These are phyloP conservation scores for Drosophila ambigua DNA, from an alignment of 1,140 invertebrate genomes.

Conservation along the genomic window DNA sequence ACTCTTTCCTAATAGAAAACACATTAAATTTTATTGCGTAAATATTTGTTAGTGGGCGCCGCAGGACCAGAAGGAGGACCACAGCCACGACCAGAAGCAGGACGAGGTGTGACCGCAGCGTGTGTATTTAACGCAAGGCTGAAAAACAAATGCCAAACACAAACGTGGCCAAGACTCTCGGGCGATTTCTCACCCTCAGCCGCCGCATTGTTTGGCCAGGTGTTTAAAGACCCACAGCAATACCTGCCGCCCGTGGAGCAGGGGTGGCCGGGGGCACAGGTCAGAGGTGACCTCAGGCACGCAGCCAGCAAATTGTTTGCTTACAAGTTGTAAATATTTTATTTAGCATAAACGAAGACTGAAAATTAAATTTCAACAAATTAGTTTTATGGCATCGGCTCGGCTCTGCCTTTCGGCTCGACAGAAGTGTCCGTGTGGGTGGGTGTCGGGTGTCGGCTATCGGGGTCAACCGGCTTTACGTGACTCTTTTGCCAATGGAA, in stretches of 20 bases:
- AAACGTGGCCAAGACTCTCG: slow-evolving; percentile 51
- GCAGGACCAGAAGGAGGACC: not conserved
- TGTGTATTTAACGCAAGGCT: slow-evolving; percentile 74
- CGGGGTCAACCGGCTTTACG: slow-evolving; percentile 35
- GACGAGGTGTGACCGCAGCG: slow-evolving; percentile 65
- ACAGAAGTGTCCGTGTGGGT: not conserved
- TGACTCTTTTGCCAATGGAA: slow-evolving; percentile 44
- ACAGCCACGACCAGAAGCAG: not conserved
- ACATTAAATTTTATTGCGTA: slow-evolving; percentile 79
- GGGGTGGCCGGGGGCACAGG: not conserved
- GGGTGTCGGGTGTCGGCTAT: slow-evolving; percentile 17
- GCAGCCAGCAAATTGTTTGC: slow-evolving; percentile 72
- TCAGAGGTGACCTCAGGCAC: slow-evolving; percentile 12
- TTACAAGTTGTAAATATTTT: slow-evolving; percentile 80
- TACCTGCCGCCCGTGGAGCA: slow-evolving; percentile 8
- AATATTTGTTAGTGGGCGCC: slow-evolving; percentile 64
- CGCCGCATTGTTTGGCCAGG: slow-evolving; percentile 61
- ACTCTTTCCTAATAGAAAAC: slow-evolving; percentile 56
- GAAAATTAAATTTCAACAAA: slow-evolving; percentile 77
- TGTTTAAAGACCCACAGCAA: slow-evolving; percentile 61
- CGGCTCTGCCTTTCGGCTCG: slow-evolving; percentile 3
- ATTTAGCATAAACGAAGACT: slow-evolving; percentile 55
- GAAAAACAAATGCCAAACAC: slow-evolving; percentile 66
- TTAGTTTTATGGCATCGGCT: slow-evolving; percentile 70
- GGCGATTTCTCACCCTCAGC: slow-evolving; percentile 31